Base-by-base conservation (phyloP, 2,888 invertebrate species). In the Melinaea menophilus region DNA sequence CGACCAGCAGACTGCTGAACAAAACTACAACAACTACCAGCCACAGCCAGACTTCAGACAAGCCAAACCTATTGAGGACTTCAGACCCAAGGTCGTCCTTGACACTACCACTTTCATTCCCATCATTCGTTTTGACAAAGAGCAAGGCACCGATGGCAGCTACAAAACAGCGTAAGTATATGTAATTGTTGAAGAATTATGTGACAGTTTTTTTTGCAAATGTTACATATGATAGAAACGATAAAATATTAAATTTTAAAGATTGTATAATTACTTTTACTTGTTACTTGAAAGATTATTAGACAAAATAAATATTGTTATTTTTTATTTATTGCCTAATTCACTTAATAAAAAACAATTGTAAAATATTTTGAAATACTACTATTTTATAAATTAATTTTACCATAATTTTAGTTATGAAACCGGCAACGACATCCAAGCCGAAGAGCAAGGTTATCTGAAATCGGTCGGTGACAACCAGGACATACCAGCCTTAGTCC, bases 101-200 rank as follows among this genome's bases (percentile, higher is more conserved):
- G 92, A 93, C 54, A 92, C 93, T 22, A 94, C 95, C 66, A 96
- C 95, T n/a, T 94, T 89, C 82, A 95, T 96, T 73, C 96, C 96
- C 22, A 96, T 96, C 78, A 92, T 96, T 67, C 92, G 93, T 71
- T 96, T 95, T 82, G 95, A 95, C 77, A 96, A 96, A 79, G 95
- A 95, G 79, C 96, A 96, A 79, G 95, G 94, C 69, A 94, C 93
- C 70, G 96, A 95, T 85, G 96, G 96, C 75, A 95, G 95, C 78
- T 96, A 96, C 83, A 95, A 95, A 85, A 94, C 95, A 65, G 83
- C 95, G 95, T 95, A 89, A 91, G 92, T 90, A 46, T 48, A 59
- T 12, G 46, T 37, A 56, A 51, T 46, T n/a, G 41, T 34, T 58
- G 37, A 45, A 22, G 13, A 41, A 54, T 59, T 22, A 37, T 48